Evolutionary conservation across 2,888 invertebrate species (phyloP).

Genomic region (Chorisops tibialis): DNA sequence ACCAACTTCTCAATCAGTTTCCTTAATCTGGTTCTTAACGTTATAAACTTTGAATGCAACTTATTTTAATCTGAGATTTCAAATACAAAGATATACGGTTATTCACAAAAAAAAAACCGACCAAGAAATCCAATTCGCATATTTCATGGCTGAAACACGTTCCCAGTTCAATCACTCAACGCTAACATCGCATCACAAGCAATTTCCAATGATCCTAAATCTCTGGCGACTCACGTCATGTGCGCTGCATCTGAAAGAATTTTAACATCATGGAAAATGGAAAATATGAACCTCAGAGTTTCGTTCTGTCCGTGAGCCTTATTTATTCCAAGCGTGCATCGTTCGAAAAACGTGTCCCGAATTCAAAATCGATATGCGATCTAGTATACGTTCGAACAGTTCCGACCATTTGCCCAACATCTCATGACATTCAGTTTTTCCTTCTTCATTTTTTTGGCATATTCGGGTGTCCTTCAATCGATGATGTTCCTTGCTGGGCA

Average conservation of each 20-base stretch:
- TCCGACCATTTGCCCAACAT: no score
- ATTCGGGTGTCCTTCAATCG: no score
- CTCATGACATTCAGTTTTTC: no score
- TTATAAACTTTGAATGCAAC: no score
- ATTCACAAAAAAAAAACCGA: background rate
- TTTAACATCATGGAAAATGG: background rate
- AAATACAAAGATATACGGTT: no score
- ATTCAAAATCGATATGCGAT: background rate
- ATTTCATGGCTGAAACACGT: constrained; percentile 7
- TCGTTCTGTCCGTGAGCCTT: constrained; percentile 7
- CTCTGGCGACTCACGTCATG: constrained; percentile 13
- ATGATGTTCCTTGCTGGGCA: no score
- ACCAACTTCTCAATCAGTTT: no score
- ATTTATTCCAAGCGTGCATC: constrained; percentile 22
- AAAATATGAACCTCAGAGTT: constrained; percentile 21
- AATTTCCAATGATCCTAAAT: constrained; percentile 28
- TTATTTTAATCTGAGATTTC: no score
- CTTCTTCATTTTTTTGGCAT: no score
- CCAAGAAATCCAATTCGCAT: background rate
- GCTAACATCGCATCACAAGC: constrained; percentile 27
- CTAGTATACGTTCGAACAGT: no score
- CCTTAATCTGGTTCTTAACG: no score
- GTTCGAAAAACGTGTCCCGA: constrained; percentile 15
- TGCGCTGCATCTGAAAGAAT: constrained; percentile 10
- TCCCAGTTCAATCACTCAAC: constrained; percentile 27